Conservation (phyloP, 2,797 vertebrate species). For the Pitangus sulphuratus region DNA sequence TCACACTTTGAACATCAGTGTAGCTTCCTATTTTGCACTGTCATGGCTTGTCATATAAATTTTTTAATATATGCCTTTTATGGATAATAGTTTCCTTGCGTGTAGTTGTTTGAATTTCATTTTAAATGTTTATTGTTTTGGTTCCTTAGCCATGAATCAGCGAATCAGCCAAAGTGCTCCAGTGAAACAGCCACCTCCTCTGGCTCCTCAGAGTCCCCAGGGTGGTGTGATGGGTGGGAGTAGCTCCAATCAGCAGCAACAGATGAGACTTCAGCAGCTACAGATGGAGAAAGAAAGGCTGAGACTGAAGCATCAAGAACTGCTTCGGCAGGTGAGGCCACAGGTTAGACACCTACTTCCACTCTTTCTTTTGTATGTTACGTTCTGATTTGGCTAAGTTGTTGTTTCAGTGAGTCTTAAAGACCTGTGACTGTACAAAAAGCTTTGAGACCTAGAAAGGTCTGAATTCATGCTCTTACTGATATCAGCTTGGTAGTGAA, state of each 20-base stretch:
- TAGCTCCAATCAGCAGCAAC: slow-evolving; percentile 80
- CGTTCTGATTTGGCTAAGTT: neutral
- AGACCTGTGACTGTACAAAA: neutral
- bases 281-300: slow-evolving; percentile 95
- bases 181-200: slow-evolving; percentile 86
- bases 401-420: neutral
- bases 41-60: neutral
- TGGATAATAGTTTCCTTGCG: neutral
- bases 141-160: slow-evolving; percentile 89
- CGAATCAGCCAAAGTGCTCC: slow-evolving; percentile 94
- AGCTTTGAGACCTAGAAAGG: neutral
- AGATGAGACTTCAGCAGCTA: slow-evolving; percentile 92
- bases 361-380: slow-evolving; percentile 53
- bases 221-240: slow-evolving; percentile 83
- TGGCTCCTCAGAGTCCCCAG: slow-evolving; percentile 86
- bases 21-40: neutral
- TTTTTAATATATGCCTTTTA: neutral
- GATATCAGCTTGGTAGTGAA: neutral
- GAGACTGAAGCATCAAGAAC: slow-evolving; percentile 94
- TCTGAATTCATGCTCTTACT: neutral
- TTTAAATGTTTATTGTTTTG: slow-evolving; percentile 33
- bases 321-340: slow-evolving; percentile 95
- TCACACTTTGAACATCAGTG: neutral
- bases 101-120: neutral
- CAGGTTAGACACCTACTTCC: slow-evolving; percentile 86